These are phyloP conservation scores for Remorina albescens DNA, from an alignment of 2,797 vertebrate genomes.

Conservation along the genomic window DNA sequence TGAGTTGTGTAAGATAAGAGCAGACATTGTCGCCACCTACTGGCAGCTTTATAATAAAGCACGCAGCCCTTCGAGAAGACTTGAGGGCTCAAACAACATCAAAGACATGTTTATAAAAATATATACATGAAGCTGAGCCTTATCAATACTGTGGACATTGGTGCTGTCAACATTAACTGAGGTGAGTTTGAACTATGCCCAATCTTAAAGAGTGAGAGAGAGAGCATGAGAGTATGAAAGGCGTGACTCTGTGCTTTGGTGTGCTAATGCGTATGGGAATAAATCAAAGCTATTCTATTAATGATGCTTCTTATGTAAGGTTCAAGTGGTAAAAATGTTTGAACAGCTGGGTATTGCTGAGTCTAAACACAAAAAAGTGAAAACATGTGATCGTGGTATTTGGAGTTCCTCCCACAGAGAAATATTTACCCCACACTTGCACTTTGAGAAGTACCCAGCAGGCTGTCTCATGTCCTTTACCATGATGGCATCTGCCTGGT, in stretches of 20 bases:
- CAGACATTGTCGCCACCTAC: slow-evolving; percentile 28
- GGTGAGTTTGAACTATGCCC: slow-evolving; percentile 5
- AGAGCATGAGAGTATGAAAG: too few relatives aligned
- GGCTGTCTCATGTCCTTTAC: too few relatives aligned
- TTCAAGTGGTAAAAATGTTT: background rate
- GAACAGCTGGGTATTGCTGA: background rate
- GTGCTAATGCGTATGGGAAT: background rate
- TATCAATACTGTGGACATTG: too few relatives aligned
- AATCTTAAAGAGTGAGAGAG: background rate
- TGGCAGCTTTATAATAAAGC: slow-evolving; percentile 14
- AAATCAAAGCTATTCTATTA: background rate
- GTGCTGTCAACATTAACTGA: background rate
- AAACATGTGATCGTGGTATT: too few relatives aligned
- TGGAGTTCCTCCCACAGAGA: too few relatives aligned
- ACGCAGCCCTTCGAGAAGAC: background rate
- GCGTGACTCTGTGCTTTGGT: background rate
- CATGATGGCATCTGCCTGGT: too few relatives aligned
- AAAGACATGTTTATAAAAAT: background rate
- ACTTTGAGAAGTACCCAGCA: too few relatives aligned
- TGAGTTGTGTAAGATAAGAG: background rate
- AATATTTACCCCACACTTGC: too few relatives aligned
- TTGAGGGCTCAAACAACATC: too few relatives aligned
- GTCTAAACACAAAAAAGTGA: too few relatives aligned
- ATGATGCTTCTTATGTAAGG: background rate
- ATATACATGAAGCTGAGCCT: background rate